Evolutionary conservation across 2,113 vertebrate species (phyloP), one percentile per base, ranked within the genome.

Genomic region (Thalassarche chlororhynchos): DNA sequence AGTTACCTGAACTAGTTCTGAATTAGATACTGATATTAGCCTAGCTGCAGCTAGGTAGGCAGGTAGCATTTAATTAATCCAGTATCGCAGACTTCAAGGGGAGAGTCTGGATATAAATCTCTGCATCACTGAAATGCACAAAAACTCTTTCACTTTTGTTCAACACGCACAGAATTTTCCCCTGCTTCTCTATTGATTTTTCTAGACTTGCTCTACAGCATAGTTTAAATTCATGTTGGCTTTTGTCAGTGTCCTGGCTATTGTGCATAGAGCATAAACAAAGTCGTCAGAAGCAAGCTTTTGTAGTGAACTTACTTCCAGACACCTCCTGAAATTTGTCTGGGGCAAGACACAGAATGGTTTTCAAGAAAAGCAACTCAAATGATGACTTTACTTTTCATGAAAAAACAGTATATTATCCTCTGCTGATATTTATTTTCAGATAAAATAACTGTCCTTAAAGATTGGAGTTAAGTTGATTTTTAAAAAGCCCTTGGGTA

Each of bases 31-130:
- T 78, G 68, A 3, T 12, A 2, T 12, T 57, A 65, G 49, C 12
- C 20, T 68, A 19, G 52, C 55, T 93, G 65, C 38, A 52, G 70
- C 52, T 46, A 46, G 46, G 46, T 46, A 46, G 38, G 20, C 60
- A 64, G 26, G 77, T 70, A 55, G 29, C 47, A 62, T 75, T 86
- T 78, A 61, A 70, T 77, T 86, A 58, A 84, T n/a, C 34, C 14
- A 46, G 13, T 32, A 16, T 54, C 0, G 0, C 38, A 31, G 21
- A 17, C 17, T 38, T 74, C 12, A 44, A 10, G 69, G 34, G 26
- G 46, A 36, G 60, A 62, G 34, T 70, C 14, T 70, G 34, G 6
- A 10, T 86, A 9, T 70, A 49, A 70, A 62, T 71, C 19, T 76
- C 5, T 40, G n/a, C 51, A n/a, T 89, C 19, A 14, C 8, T 87